Evolutionary conservation across 2,888 invertebrate genomes (phyloP).

Genomic region (Amblyteles armatorius): DNA sequence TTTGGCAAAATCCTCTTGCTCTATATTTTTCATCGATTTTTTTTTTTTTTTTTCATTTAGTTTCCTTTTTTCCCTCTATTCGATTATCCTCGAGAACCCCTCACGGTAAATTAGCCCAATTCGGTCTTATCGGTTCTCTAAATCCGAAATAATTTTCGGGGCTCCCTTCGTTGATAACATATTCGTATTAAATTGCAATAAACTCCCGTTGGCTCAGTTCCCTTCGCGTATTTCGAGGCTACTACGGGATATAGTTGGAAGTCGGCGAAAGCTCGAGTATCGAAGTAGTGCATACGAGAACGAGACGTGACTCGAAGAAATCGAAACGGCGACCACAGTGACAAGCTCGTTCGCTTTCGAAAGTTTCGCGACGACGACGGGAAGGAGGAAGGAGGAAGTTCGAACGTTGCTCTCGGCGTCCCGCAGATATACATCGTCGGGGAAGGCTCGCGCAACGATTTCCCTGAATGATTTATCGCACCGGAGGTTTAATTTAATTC

Average conservation of each 20-base stretch:
- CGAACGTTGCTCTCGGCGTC: conserved; percentile 40
- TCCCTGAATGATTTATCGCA: conserved; percentile 69
- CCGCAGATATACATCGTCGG: conserved; percentile 54
- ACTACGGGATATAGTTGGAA: background rate
- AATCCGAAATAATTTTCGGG: conserved; percentile 12
- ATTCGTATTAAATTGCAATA: no score
- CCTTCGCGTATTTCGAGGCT: background rate
- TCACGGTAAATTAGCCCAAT: conserved; percentile 16
- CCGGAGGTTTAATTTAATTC: conserved; percentile 73
- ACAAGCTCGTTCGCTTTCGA: conserved; percentile 29
- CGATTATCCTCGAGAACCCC: conserved; percentile 11
- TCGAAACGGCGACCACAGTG: conserved; percentile 9
- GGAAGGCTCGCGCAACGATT: conserved; percentile 49
- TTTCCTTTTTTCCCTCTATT: conserved; percentile 14
- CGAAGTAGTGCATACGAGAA: background rate
- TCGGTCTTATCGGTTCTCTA: conserved; percentile 33
- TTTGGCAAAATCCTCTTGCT: background rate
- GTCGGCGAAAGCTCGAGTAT: background rate
- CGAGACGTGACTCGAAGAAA: conserved; percentile 5
- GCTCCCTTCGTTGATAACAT: no score
- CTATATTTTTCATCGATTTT: background rate
- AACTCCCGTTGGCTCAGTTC: no score
- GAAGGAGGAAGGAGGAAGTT: conserved; percentile 35
- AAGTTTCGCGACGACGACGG: conserved; percentile 14
- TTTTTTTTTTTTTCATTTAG: background rate